Evolutionary conservation across 2,888 invertebrate genomes (phyloP).

Genomic region (Macrosiphum euphorbiae): DNA sequence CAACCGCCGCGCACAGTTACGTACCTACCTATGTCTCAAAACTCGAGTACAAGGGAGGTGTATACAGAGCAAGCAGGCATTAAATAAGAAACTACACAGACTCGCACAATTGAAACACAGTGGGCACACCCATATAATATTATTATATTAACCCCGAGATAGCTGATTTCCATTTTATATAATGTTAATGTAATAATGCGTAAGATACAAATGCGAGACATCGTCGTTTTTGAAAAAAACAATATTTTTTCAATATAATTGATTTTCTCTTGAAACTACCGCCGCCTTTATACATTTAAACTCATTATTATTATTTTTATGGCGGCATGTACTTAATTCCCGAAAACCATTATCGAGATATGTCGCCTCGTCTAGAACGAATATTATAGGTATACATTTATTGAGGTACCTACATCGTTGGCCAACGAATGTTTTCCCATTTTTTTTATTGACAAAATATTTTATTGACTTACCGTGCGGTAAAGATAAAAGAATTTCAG

Average conservation of each 20-base stretch:
- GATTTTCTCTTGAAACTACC: conserved; percentile 10
- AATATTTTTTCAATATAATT: conserved; percentile 21
- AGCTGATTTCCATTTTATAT: not conserved
- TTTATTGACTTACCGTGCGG: conserved; percentile 47
- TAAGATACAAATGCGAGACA: not conserved
- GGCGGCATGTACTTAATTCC: conserved; percentile 12
- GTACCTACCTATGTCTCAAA: not conserved
- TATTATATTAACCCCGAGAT: not conserved
- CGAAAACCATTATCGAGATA: conserved; percentile 52
- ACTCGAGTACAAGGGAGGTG: not conserved
- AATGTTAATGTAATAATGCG: not conserved
- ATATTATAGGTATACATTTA: not conserved
- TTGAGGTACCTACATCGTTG: not conserved
- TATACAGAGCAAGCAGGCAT: not conserved
- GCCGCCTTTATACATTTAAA: not conserved
- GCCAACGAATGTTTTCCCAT: not conserved
- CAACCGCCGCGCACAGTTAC: not conserved
- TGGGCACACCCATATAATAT: not conserved
- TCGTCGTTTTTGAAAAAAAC: not conserved
- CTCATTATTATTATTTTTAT: conserved; percentile 34
- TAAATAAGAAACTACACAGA: not conserved
- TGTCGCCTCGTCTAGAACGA: conserved; percentile 23
- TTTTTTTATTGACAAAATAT: conserved; percentile 56
- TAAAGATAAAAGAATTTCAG: conserved; percentile 38
- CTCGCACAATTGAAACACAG: conserved; percentile 11